Percentiles rank a stretch among this genome's conserved stretches.
phyloP scores from a whole-genome alignment of 2,797 vertebrate species.

The Sebastolobus altivelis region DNA sequence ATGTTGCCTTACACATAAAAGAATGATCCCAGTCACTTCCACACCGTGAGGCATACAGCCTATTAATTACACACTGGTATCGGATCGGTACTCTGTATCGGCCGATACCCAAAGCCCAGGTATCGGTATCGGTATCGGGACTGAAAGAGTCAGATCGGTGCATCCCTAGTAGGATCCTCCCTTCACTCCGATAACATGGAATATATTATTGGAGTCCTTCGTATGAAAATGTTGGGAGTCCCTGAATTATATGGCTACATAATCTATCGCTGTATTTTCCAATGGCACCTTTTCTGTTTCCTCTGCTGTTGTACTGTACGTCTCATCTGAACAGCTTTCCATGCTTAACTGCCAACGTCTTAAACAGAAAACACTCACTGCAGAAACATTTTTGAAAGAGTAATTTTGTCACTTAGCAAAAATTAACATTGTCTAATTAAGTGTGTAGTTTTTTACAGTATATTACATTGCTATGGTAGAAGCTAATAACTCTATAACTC shows the following conservation, averaged over 20 bases:
- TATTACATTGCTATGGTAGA: background rate
- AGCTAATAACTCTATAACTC: background rate
- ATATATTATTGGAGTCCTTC: background rate
- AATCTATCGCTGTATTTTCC: background rate
- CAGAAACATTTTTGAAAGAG: background rate
- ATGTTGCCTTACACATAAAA: no score
- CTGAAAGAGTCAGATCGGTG: no score
- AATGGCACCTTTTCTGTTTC: background rate
- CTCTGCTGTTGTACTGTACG: background rate
- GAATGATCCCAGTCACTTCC: no score
- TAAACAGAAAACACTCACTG: background rate
- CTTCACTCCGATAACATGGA: background rate
- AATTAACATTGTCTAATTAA: background rate
- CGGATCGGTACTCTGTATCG: rapidly evolving
- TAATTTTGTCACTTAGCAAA: background rate
- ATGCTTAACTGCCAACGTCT: background rate
- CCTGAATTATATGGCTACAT: background rate
- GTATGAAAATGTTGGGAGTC: background rate
- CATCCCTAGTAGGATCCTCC: no score
- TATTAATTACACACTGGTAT: no score
- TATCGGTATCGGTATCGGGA: no score
- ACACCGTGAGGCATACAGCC: no score
- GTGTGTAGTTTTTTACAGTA: background rate
- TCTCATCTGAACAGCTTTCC: slow-evolving; percentile 2
- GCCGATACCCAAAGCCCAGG: no score